Evolutionary conservation across 1,140 invertebrate genomes (phyloP), one percentile per base, ranked within the genome.

Genomic region (Pachypeltis micranthus): DNA sequence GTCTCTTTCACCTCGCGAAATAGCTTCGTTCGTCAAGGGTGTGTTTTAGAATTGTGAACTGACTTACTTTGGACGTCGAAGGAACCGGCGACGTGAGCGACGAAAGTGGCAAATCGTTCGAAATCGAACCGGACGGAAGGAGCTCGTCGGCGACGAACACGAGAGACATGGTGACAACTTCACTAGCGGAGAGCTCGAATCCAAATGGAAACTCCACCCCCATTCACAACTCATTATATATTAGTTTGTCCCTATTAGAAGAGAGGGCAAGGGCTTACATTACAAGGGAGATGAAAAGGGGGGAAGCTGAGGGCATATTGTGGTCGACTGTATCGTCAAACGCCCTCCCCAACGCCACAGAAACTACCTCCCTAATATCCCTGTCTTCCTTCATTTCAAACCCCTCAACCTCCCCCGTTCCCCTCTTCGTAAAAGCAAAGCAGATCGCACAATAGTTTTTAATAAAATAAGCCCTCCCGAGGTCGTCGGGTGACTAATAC

Each of bases 191-290:
- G 12, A 4, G 4, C 47, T 51, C 7, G 23, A 51, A 51, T 10
- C 47, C 47, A 57, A 65, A 59, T 59, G 57, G 34, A 59, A 47
- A 31, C 26, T 12, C 63, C 58, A n/a, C 12, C 47, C 59, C 61
- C 62, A 67, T 66, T 68, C 44, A 57, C 64, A 62, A 51, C 61
- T 68, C 67, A 68, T 68, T 68, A 68, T 68, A 68, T 68, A 68
- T 68, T 66, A 66, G 67, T 68, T 66, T 68, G 64, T n/a, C 34
- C 61, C 63, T 61, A 65, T 61, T 65, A 61, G 62, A 7, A 27
- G 27, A 31, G 28, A 26, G 26, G 59, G 24, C 23, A 54, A 21
- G 39, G 47, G 61, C 19, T 54, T 62, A 59, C 29, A 26, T 59
- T 51, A 4, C 12, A 58, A 2, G 58, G 29, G 26, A n/a, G 24